Conservation (phyloP, 2,113 vertebrate genomes). For the Hypocryptadius cinnamomeus region DNA sequence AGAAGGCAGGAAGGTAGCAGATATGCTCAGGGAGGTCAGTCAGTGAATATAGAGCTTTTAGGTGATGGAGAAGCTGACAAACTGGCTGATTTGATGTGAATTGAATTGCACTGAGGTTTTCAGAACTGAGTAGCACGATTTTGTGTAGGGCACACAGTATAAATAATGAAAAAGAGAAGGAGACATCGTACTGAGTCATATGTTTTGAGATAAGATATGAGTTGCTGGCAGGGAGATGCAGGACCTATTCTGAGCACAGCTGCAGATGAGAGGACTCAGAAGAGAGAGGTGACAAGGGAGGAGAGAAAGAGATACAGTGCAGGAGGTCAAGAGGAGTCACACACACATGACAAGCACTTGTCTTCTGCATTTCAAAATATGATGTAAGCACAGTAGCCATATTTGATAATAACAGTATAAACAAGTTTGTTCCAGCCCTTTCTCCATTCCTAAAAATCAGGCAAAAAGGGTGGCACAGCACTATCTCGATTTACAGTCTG, state of each 20-base stretch:
- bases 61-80: slow-evolving; percentile 35
- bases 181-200: background rate
- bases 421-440: background rate
- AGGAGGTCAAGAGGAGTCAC: background rate
- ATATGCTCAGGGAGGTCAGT: background rate
- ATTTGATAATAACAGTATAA: background rate
- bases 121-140: background rate
- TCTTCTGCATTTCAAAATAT: background rate
- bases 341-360: background rate
- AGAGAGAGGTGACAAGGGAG: background rate
- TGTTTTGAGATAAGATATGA: background rate
- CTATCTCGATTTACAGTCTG: background rate
- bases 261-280: background rate
- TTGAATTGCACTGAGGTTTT: background rate
- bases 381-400: background rate
- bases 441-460: background rate
- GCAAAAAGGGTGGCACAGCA: background rate
- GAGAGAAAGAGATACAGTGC: background rate
- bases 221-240: background rate
- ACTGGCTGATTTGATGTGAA: slow-evolving; percentile 13
- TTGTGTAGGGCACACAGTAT: background rate
- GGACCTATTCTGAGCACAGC: background rate
- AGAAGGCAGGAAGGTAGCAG: background rate
- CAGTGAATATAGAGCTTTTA: background rate
- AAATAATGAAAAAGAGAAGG: slow-evolving; percentile 36